These are phyloP conservation scores for Chromis chromis DNA, from an alignment of 2,797 vertebrate species.

Conservation along the genomic window DNA sequence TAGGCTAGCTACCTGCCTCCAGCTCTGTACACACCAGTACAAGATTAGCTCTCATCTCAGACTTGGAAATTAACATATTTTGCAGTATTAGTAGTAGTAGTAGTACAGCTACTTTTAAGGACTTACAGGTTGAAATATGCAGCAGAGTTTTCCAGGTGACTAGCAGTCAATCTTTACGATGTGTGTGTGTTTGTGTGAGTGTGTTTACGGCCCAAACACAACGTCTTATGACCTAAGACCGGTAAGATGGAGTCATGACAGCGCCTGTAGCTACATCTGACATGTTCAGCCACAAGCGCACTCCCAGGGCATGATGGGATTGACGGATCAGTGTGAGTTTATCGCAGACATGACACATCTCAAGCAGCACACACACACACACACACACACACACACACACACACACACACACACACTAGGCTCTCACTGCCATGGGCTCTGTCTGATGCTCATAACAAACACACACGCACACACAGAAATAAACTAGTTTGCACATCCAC, in stretches of 20 bases:
- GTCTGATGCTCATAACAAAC: constrained; percentile 36
- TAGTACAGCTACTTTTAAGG: neutral
- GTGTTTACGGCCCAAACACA: constrained; percentile 9
- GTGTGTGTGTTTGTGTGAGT: constrained; percentile 25
- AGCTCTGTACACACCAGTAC: neutral
- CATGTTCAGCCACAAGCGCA: constrained; percentile 69
- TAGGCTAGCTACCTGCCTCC: neutral
- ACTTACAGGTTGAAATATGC: neutral
- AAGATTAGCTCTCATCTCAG: neutral
- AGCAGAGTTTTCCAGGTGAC: neutral
- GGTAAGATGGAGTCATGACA: constrained; percentile 73
- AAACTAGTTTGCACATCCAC: neutral
- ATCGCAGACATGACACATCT: constrained; percentile 76
- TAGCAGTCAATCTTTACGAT: constrained; percentile 14
- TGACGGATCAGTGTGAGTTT: constrained; percentile 75
- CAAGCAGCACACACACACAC: constrained; percentile 48
- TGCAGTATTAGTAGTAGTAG: no score
- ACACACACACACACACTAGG: neutral
- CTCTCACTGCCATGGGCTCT: constrained; percentile 54
- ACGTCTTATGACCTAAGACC: constrained; percentile 49
- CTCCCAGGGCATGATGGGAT: constrained; percentile 70
- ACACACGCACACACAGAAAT: neutral
- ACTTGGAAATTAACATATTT: neutral
- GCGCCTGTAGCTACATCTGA: constrained; percentile 71
- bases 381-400: constrained; percentile 27